Conservation (phyloP, 2,797 vertebrate species). For the Simalia tracyae region DNA sequence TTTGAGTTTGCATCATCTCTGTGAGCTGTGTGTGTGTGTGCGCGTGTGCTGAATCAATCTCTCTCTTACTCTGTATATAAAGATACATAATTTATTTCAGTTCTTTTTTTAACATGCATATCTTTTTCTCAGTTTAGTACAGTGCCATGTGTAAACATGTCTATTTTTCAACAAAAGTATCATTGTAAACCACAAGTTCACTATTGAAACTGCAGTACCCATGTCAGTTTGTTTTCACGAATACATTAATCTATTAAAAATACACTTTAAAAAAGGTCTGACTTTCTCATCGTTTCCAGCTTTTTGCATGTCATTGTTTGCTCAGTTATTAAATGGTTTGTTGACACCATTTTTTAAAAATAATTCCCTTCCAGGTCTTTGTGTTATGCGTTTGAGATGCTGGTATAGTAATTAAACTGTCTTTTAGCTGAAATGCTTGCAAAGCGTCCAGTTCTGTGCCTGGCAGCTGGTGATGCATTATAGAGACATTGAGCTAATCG, state of each 20-base stretch:
- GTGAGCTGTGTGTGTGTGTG: not conserved
- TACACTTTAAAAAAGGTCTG: slow-evolving; percentile 55
- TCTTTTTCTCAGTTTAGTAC: slow-evolving; percentile 41
- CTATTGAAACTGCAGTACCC: slow-evolving; percentile 55
- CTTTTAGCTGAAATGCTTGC: slow-evolving; percentile 82
- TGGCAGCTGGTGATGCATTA: slow-evolving; percentile 92
- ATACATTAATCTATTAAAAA: slow-evolving; percentile 67
- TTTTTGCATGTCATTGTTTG: slow-evolving; percentile 70
- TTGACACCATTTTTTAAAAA: slow-evolving; percentile 77
- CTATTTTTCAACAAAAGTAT: slow-evolving; percentile 55
- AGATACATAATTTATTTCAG: slow-evolving; percentile 29
- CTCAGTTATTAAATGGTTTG: slow-evolving; percentile 73
- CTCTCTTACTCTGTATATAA: not conserved
- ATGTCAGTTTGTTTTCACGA: slow-evolving; percentile 63
- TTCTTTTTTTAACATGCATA: slow-evolving; percentile 40
- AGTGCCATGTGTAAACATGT: slow-evolving; percentile 40
- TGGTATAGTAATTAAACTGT: slow-evolving; percentile 89
- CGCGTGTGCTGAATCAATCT: not conserved
- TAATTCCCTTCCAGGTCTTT: slow-evolving; percentile 77
- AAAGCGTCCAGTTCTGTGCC: slow-evolving; percentile 81
- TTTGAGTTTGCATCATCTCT: slow-evolving; percentile 28
- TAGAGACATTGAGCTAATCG: slow-evolving; percentile 93
- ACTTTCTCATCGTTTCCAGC: slow-evolving; percentile 69
- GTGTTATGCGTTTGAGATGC: slow-evolving; percentile 79
- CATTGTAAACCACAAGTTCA: slow-evolving; percentile 31